Conservation (phyloP, 2,888 invertebrate genomes). For the Chrysina gloriosa region DNA sequence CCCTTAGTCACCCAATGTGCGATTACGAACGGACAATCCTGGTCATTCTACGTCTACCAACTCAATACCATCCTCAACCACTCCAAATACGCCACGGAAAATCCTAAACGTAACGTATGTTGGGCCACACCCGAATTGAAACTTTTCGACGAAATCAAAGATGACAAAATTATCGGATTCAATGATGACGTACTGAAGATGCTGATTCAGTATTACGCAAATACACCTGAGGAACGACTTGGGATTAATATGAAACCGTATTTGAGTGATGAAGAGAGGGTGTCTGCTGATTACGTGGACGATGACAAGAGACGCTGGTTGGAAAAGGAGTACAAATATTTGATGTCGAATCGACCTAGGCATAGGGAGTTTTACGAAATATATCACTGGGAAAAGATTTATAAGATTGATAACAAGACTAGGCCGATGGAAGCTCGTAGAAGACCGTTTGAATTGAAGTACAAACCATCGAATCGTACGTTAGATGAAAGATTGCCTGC, state of each 20-base stretch:
- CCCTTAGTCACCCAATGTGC: slow-evolving; percentile 90
- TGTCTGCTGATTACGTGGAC: slow-evolving; percentile 76
- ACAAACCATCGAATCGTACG: slow-evolving; percentile 72
- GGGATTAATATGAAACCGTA: slow-evolving; percentile 79
- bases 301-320: slow-evolving; percentile 77
- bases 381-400: slow-evolving; percentile 86
- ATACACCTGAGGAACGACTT: slow-evolving; percentile 72
- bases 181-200: slow-evolving; percentile 82
- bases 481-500: slow-evolving; percentile 75
- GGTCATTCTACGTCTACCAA: slow-evolving; percentile 92
- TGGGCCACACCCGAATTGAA: slow-evolving; percentile 80
- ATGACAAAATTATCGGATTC: slow-evolving; percentile 79
- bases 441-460: slow-evolving; percentile 77
- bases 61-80: slow-evolving; percentile 85
- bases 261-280: slow-evolving; percentile 70
- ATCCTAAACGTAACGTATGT: slow-evolving; percentile 81
- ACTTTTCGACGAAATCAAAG: slow-evolving; percentile 80
- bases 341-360: slow-evolving; percentile 76
- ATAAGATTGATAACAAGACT: slow-evolving; percentile 78
- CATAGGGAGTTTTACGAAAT: slow-evolving; percentile 75
- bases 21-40: slow-evolving; percentile 87
- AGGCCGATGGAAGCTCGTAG: slow-evolving; percentile 75
- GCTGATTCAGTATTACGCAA: slow-evolving; percentile 80
- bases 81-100: slow-evolving; percentile 71
- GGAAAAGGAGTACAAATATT: slow-evolving; percentile 75